Evolutionary conservation across 1,140 invertebrate genomes (phyloP).

Genomic region (Bombus ignitus): DNA sequence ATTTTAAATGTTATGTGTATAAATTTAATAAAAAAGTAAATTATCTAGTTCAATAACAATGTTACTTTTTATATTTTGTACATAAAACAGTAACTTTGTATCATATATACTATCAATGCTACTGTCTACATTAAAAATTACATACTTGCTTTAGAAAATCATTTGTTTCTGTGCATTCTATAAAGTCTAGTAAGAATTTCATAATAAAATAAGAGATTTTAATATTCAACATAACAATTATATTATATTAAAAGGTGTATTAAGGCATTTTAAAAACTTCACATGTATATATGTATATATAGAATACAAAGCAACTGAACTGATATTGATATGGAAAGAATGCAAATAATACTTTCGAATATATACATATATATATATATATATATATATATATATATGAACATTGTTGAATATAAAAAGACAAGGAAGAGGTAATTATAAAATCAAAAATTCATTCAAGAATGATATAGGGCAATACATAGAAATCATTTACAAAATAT

Average conservation of each 20-base stretch:
- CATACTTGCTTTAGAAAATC: neutral
- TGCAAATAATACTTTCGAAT: neutral
- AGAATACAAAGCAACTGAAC: neutral
- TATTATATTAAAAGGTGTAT: no score
- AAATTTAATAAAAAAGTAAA: neutral
- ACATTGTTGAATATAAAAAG: neutral
- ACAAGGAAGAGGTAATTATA: neutral
- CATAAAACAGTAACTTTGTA: no score
- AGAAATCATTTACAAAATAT: neutral
- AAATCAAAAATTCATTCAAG: neutral
- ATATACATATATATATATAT: no score
- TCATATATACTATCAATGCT: no score
- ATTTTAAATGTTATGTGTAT: conserved; percentile 47
- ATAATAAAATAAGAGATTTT: no score
- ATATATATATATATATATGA: neutral
- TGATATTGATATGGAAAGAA: neutral
- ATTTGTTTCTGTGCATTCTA: neutral
- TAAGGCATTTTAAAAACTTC: no score
- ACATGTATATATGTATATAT: no score
- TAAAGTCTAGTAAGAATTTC: neutral
- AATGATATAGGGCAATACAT: neutral
- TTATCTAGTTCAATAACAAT: neutral
- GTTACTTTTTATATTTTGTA: neutral
- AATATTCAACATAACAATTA: no score
- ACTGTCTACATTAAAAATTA: no score